A percentile compares a stretch with the other conserved stretches of the same genome.
These are phyloP conservation scores for Tyrophagus putrescentiae DNA, from an alignment of 1,140 invertebrate genomes.

Conservation along the genomic window DNA sequence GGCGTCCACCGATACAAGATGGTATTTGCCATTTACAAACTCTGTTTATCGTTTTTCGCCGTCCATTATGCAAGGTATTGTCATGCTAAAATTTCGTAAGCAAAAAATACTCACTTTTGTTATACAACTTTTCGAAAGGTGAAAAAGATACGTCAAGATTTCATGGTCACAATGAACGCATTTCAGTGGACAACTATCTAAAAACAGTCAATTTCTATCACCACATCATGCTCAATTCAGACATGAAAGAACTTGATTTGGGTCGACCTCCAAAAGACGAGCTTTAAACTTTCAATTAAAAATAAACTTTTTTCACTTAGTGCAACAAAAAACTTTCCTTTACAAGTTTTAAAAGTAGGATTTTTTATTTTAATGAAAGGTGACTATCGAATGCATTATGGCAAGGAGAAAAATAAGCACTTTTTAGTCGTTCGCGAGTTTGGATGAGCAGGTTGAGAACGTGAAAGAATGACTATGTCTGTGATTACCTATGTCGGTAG, in stretches of 20 bases:
- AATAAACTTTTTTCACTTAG: background rate
- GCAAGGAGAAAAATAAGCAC: conserved; percentile 5
- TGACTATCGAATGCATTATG: conserved; percentile 12
- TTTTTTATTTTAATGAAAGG: background rate
- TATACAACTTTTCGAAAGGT: too few relatives aligned
- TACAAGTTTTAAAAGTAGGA: background rate
- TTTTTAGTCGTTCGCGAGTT: background rate
- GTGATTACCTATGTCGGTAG: background rate
- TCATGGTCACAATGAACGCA: conserved; percentile 43
- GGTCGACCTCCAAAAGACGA: conserved; percentile 15
- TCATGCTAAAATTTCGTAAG: conserved; percentile 30
- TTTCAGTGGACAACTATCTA: conserved; percentile 38
- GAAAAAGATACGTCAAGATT: conserved; percentile 30
- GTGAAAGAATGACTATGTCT: background rate
- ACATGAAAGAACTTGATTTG: conserved; percentile 25
- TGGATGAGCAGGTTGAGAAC: background rate
- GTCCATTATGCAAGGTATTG: conserved; percentile 32
- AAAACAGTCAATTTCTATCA: conserved; percentile 42
- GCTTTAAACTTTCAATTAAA: conserved; percentile 11
- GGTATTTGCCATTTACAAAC: conserved; percentile 38
- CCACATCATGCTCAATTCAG: conserved; percentile 40
- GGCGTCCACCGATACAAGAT: conserved; percentile 42
- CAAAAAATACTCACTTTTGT: background rate
- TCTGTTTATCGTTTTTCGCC: conserved; percentile 42
- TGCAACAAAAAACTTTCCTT: background rate